Evolutionary conservation across 2,888 invertebrate species (phyloP), one percentile per base, ranked within the genome.

Genomic region (Steinernema hermaphroditum): DNA sequence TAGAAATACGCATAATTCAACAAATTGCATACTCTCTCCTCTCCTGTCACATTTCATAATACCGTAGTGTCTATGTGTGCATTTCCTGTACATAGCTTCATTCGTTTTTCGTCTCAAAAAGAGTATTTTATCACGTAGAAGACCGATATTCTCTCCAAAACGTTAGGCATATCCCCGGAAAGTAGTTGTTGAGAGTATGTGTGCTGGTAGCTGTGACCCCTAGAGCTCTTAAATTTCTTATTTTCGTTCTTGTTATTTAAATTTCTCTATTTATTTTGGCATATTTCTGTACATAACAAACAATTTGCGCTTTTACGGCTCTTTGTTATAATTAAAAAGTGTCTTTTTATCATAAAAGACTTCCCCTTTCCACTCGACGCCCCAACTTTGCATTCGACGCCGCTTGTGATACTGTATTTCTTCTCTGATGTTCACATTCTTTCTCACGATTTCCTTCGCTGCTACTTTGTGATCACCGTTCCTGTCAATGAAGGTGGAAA

Each of bases 1-100:
- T 54, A 54, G 54, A 54, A 54, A 54, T 54, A 54, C 54, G 54
- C 54, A 54, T 54, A 54, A 54, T 54, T 54, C 27, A 46, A 46
- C 46, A 16, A 41, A n/a, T 49, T 19, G 54, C 54, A 54, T 54
- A 54, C 54, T 54, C 54, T n/a, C n/a, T 54, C 54, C 22, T 14
- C 27, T 54, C 54, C 27, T 22, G 54, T 27, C 22, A 49, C 49
- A n/a, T 27, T 12, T 54, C 12, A 54, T 24, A 14, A 54, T 27
- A 54, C 22, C 12, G 54, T 27, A 54, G 6, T n/a, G n/a, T 54
- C 54, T 54, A 54, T 54, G 54, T 54, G 27, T 54, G 54, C 54
- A 54, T 54, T 54, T 54, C 54, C 54, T 54, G 54, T 54, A 54
- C 54, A 54, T 54, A 54, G 54, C 27, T 16, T 37, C 37, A 8